phyloP scores from a whole-genome alignment of 2,113 vertebrate species.

The Eolophus roseicapilla region DNA sequence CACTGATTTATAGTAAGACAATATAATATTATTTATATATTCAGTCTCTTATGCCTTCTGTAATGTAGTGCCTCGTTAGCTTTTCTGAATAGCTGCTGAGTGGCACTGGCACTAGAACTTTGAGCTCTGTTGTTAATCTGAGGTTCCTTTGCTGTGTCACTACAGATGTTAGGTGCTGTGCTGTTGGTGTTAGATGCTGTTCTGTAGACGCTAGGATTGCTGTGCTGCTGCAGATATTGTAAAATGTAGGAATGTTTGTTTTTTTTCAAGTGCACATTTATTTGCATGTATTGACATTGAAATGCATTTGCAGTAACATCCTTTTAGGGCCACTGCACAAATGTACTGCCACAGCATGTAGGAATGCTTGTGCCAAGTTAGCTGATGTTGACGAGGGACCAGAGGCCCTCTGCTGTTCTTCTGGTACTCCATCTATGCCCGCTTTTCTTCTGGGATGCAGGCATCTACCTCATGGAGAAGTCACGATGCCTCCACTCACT shows the following conservation, averaged over 20 bases:
- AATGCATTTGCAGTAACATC: background rate
- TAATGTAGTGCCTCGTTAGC: accelerated
- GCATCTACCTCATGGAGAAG: background rate
- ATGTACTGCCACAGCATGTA: background rate
- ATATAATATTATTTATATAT: background rate
- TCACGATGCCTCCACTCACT: accelerated
- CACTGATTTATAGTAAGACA: background rate
- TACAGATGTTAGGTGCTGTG: background rate
- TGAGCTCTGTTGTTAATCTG: background rate
- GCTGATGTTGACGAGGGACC: background rate
- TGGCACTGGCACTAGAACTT: too few relatives aligned
- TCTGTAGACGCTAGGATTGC: background rate
- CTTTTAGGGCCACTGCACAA: background rate
- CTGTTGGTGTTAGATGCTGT: background rate
- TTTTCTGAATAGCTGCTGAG: background rate
- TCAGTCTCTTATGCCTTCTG: background rate
- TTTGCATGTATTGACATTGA: background rate
- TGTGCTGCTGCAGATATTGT: background rate
- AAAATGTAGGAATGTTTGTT: background rate
- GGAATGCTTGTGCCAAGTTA: background rate
- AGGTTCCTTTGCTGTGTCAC: background rate
- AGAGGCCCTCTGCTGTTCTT: background rate
- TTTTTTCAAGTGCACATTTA: background rate
- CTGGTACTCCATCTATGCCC: background rate
- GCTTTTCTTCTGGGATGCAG: background rate